Base-by-base conservation (phyloP, 2,888 invertebrate species). In the Andrena flavipes region DNA sequence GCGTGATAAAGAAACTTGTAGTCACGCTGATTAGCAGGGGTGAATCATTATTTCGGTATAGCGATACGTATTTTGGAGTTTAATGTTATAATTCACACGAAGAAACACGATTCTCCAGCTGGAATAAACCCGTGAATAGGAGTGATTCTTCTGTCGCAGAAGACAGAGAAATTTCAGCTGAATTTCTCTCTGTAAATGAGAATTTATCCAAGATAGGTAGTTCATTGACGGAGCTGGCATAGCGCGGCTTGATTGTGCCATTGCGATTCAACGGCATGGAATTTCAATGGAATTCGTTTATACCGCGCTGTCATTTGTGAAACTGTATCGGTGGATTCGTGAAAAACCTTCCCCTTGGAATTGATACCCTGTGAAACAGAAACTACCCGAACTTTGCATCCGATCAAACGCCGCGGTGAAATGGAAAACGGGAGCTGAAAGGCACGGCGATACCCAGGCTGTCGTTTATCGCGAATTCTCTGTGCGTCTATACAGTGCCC, bases 221-320 rank as follows among this genome's bases (percentile, higher is more conserved):
- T 79, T 79, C 64, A 64, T 64, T 20, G 76, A 49, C 48, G 64
- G 35, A n/a, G 51, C 64, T 49, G 10, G 56, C 8, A 26, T 20
- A 33, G 54, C 70, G 23, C 16, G 64, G 26, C 71, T 71, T 54
- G 30, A 30, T 42, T 42, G 48, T 35, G 65, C 64, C 42, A 23
- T 49, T 33, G 49, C 73, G 63, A 72, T 77, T 77, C 77, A 60
- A 54, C 26, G 26, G 56, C 51, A 16, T 49, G 72, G 80, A 73
- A 80, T 80, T 78, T 64, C 68, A 68, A 77, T 73, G 72, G 80
- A 77, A 80, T 77, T 20, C 69, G 72, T 77, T 69, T 42, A 64
- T 67, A 26, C 33, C 48, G 56, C 20, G 48, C 30, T 20, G 23
- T 26, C 23, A 33, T 68, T 64, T 64, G 65, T 30, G 65, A 78